Conservation (phyloP, 2,113 vertebrate species). For the Petaurus breviceps region DNA sequence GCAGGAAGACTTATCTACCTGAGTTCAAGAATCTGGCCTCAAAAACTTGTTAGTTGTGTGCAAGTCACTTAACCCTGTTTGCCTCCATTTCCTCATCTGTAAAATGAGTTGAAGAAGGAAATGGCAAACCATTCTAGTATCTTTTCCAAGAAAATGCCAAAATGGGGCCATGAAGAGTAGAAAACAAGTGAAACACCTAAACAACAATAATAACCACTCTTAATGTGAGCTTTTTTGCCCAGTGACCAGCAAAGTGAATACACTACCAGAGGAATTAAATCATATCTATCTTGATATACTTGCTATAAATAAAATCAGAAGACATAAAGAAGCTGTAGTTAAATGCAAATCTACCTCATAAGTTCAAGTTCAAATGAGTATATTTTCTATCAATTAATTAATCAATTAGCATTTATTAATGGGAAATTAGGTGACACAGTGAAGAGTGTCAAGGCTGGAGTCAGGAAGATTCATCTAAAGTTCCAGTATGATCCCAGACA, state of each 20-base stretch:
- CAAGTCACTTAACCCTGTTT: too few species aligned
- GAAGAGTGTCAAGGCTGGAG: not conserved
- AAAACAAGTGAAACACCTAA: too few species aligned
- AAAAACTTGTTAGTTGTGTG: not conserved
- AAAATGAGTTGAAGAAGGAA: too few species aligned
- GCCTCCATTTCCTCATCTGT: too few species aligned
- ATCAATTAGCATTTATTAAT: not conserved
- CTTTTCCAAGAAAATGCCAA: too few species aligned
- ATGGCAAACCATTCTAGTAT: too few species aligned
- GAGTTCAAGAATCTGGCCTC: not conserved
- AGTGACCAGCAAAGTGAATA: too few species aligned
- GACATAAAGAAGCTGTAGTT: not conserved
- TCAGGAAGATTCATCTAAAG: not conserved
- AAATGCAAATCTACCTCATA: not conserved
- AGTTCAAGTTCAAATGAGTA: not conserved
- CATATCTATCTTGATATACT: not conserved
- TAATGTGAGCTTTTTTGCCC: not conserved
- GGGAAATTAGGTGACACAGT: not conserved
- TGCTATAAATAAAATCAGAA: not conserved
- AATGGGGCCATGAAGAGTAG: too few species aligned
- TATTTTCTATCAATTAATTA: not conserved
- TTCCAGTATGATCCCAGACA: not conserved
- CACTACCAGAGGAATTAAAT: not conserved
- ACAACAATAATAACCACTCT: too few species aligned
- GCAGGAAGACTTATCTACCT: not conserved